Conservation (phyloP, 2,113 vertebrate genomes). For the Poeciliopsis prolifica region DNA sequence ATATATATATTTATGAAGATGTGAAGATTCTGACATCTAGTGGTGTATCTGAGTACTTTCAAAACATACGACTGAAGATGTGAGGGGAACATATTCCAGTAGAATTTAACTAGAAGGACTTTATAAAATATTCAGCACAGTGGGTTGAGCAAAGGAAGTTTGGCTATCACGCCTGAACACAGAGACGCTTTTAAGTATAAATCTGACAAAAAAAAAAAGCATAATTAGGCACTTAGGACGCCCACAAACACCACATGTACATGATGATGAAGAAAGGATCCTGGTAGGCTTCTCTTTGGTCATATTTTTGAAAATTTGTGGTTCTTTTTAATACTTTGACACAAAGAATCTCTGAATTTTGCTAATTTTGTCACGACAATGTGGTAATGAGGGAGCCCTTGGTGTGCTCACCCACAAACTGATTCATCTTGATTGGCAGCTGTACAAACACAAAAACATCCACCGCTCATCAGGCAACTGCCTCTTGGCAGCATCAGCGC, state of each 20-base stretch:
- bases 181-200: conserved; percentile 4
- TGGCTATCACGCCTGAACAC: conserved; percentile 15
- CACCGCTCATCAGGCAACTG: background rate
- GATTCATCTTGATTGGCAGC: background rate
- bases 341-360: conserved; percentile 1
- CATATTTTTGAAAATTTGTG: conserved; percentile 8
- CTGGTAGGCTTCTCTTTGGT: conserved; percentile 18
- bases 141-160: conserved; percentile 14
- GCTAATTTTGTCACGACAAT: background rate
- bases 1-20: background rate
- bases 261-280: background rate
- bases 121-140: background rate
- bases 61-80: background rate
- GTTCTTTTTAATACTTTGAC: background rate
- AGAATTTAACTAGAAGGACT: background rate
- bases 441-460: background rate
- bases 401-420: background rate
- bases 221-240: conserved; percentile 41
- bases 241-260: background rate
- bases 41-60: background rate
- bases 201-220: conserved; percentile 12
- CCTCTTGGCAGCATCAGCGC: background rate
- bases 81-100: background rate
- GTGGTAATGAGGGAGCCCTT: background rate
- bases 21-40: background rate